These are phyloP conservation scores for Epirrhoe tristata DNA, from an alignment of 2,888 invertebrate species.

Conservation along the genomic window DNA sequence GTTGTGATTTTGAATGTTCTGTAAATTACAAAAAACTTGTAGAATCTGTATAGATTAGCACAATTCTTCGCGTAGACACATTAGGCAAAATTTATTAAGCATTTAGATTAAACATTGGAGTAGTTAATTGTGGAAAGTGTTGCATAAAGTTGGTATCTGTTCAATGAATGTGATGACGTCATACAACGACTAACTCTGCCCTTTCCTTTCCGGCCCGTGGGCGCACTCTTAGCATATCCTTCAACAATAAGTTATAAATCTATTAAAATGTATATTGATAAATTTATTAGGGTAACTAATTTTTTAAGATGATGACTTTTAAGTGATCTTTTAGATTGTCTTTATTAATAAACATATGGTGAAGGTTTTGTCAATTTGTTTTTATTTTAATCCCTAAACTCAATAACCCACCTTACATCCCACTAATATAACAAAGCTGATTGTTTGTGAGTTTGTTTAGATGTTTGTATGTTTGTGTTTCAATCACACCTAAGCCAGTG, in stretches of 20 bases:
- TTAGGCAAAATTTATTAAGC: conserved; percentile 79
- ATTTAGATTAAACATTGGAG: conserved; percentile 76
- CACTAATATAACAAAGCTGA: too few relatives aligned
- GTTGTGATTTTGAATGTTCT: conserved; percentile 86
- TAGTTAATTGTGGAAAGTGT: conserved; percentile 77
- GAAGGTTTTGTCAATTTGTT: conserved; percentile 83
- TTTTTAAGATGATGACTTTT: conserved; percentile 85
- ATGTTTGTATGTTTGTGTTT: too few relatives aligned
- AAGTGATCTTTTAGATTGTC: conserved; percentile 86
- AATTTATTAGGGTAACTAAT: conserved; percentile 85
- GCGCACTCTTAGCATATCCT: conserved; percentile 80
- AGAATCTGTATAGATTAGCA: conserved; percentile 84
- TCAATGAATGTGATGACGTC: conserved; percentile 81
- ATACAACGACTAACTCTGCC: conserved; percentile 79
- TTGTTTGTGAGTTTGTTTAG: too few relatives aligned
- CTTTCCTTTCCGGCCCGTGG: conserved; percentile 55
- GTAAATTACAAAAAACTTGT: conserved; percentile 82
- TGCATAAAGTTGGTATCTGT: conserved; percentile 80
- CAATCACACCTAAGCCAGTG: too few relatives aligned
- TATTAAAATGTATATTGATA: conserved; percentile 83
- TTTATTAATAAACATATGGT: conserved; percentile 86
- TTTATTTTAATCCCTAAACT: conserved; percentile 59
- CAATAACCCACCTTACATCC: too few relatives aligned
- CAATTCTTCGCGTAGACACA: conserved; percentile 84
- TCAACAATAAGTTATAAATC: conserved; percentile 84